Percentiles rank a stretch among this genome's conserved stretches.
Conservation (phyloP, 2,113 vertebrate species). For the Leucosticte australis region DNA sequence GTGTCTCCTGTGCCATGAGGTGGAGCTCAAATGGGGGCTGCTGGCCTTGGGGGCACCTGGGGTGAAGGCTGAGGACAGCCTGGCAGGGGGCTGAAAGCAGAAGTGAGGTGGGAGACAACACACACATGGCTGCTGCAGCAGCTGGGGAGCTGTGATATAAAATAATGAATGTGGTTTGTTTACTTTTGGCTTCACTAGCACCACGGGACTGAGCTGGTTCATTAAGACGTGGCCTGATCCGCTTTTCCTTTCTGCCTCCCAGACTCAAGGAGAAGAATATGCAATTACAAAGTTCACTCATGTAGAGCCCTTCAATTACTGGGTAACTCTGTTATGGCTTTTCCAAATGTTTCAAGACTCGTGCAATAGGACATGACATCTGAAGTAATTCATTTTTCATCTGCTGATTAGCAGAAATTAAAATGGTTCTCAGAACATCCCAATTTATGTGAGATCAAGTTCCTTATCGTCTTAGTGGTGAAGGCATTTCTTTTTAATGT, state of each 20-base stretch:
- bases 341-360: neutral
- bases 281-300: constrained; percentile 62
- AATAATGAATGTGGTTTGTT: neutral
- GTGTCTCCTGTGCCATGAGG: rapidly evolving
- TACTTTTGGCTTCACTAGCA: neutral
- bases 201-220: neutral
- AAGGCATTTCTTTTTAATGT: neutral
- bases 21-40: rapidly evolving
- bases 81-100: neutral
- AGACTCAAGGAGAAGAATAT: constrained; percentile 5
- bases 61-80: neutral
- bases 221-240: neutral
- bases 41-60: neutral
- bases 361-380: constrained; percentile 41
- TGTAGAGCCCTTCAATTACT: constrained; percentile 60
- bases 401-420: constrained; percentile 61
- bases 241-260: neutral
- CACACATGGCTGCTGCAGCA: rapidly evolving
- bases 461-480: neutral
- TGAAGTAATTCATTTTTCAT: constrained; percentile 59
- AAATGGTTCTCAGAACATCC: constrained; percentile 42
- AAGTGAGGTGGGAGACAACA: neutral
- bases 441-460: constrained; percentile 37
- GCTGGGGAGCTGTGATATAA: neutral
- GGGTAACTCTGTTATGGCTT: constrained; percentile 20